phyloP scores from a whole-genome alignment of 1,140 invertebrate species.

The Laupala kohalensis region DNA sequence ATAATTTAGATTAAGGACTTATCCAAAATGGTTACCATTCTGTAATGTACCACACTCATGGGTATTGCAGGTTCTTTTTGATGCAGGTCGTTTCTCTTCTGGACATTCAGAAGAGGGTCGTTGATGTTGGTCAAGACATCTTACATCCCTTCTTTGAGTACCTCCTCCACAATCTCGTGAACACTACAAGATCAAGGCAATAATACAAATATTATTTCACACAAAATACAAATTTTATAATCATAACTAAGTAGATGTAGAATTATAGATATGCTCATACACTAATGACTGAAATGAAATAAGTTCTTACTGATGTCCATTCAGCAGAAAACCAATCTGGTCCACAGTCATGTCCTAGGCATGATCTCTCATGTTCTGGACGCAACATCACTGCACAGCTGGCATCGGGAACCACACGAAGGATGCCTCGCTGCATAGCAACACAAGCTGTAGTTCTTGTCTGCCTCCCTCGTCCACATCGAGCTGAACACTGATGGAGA shows the following conservation, averaged over 20 bases:
- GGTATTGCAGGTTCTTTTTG: slow-evolving; percentile 44
- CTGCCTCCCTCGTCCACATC: slow-evolving; percentile 46
- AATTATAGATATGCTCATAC: not conserved
- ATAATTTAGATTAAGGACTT: not conserved
- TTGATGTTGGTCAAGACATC: slow-evolving; percentile 40
- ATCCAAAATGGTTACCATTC: not conserved
- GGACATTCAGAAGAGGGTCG: slow-evolving; percentile 33
- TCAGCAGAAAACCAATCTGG: slow-evolving; percentile 46
- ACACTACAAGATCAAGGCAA: too few relatives aligned
- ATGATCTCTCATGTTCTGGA: slow-evolving; percentile 29
- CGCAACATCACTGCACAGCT: slow-evolving; percentile 29
- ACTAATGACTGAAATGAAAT: too few relatives aligned
- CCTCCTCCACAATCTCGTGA: slow-evolving; percentile 44
- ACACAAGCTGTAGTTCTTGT: slow-evolving; percentile 29
- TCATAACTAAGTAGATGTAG: too few relatives aligned
- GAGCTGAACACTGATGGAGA: slow-evolving; percentile 49
- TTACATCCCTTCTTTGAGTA: slow-evolving; percentile 41
- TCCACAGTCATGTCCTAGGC: slow-evolving; percentile 36
- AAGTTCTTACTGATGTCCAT: slow-evolving; percentile 40
- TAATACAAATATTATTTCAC: too few relatives aligned
- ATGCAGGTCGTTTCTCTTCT: slow-evolving; percentile 37
- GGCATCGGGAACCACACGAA: slow-evolving; percentile 24
- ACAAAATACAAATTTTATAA: too few relatives aligned
- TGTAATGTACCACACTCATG: slow-evolving; percentile 34
- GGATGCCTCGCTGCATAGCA: slow-evolving; percentile 23